Base-by-base conservation (phyloP, 2,113 vertebrate genomes). In the Saccopteryx leptura region DNA sequence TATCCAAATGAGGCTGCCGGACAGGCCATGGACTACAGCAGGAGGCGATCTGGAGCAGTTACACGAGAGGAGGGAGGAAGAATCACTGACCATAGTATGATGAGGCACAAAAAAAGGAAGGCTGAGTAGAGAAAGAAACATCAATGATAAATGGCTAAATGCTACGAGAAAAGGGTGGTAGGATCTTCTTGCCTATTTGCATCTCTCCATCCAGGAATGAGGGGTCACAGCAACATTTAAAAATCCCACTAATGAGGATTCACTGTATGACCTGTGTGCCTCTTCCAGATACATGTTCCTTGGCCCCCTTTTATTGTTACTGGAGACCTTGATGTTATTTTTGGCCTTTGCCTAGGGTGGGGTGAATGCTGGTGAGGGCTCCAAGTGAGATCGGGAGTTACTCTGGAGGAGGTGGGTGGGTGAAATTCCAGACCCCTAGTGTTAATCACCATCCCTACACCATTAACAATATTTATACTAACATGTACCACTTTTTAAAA, bases 381-480 rank as follows among this genome's bases (percentile, higher is more conserved):
- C 23, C 10, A 19, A 52, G 48, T 69, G 28, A 85, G 48, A 74
- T 14, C 72, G 21, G 19, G 24, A 80, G 56, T 95, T 58, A 60
- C 23, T 33, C 58, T 82, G 81, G 31, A 33, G 31, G 24, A 85
- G n/a, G 60, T 72, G 46, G 75, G 50, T 91, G 58, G 60, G 33
- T 91, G 21, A 63, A 89, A 88, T 85, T 90, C 21, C 39, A 96
- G 65, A 69, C 33, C 39, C 24, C 96, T 19, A 39, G 58, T 82
- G 21, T 69, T 66, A 95, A 83, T 68, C 68, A 75, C 19, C 10
- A 31, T 84, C 28, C 83, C 58, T 85, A 65, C 0, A 82, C 54
- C 46, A 82, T 58, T 76, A 82, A 93, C 23, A 71, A 46, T 50
- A 92, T 91, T 90, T 83, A 14, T 81, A 81, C n/a, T 52, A 69